Evolutionary conservation across 2,797 vertebrate species (phyloP).

Genomic region (Glyptemys insculpta): DNA sequence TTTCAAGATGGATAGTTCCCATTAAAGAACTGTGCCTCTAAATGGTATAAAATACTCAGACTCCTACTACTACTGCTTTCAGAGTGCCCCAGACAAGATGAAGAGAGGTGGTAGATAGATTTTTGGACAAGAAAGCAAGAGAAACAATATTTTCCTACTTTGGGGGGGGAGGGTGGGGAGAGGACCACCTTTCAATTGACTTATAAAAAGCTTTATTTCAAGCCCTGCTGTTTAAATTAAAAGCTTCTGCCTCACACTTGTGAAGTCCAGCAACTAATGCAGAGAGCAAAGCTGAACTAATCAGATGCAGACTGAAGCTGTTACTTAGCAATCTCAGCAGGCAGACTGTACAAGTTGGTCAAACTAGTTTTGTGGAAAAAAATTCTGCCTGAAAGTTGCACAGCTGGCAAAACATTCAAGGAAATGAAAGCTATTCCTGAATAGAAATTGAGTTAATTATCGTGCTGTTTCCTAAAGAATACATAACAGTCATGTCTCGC

Average conservation of each 20-base stretch:
- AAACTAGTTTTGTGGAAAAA: conserved; percentile 57
- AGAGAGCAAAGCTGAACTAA: conserved; percentile 31
- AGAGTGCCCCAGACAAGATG: conserved; percentile 41
- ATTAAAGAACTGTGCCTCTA: background rate
- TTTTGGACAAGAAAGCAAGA: conserved; percentile 56
- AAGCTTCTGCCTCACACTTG: conserved; percentile 51
- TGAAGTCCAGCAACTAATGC: conserved; percentile 48
- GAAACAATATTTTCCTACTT: conserved; percentile 57
- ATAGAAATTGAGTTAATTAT: conserved; percentile 56
- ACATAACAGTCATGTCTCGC: conserved; percentile 34
- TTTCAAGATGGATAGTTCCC: background rate
- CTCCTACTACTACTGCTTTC: background rate
- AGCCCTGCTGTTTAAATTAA: conserved; percentile 78
- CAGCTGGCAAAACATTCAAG: conserved; percentile 32
- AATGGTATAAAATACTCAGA: background rate
- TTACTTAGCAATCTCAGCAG: conserved; percentile 79
- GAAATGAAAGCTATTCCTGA: conserved; percentile 47
- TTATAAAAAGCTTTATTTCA: conserved; percentile 64
- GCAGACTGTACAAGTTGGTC: conserved; percentile 66
- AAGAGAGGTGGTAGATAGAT: conserved; percentile 48
- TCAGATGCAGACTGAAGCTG: conserved; percentile 45
- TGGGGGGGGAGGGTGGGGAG: background rate
- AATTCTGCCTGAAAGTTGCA: conserved; percentile 57
- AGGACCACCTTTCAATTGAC: conserved; percentile 51
- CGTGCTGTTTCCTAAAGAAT: conserved; percentile 56